Base-by-base conservation (phyloP, 2,797 vertebrate genomes). In the Sylvilagus floridanus region DNA sequence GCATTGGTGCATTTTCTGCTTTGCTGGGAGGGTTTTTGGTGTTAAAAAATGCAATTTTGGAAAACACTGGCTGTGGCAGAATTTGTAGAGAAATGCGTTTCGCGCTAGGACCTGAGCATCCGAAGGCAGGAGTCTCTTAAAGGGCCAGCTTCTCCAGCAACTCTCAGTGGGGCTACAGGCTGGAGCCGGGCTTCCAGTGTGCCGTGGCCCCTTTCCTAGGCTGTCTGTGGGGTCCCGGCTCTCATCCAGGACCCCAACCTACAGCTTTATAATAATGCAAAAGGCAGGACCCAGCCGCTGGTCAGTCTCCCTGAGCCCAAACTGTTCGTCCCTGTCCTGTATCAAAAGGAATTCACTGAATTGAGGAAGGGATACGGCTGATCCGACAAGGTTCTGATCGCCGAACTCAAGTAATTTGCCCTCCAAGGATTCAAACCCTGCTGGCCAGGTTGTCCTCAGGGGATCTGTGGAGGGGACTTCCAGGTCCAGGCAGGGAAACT, bases 1-100 rank as follows among this genome's bases (percentile, higher is more conserved):
- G 30, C 2, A 0, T 16, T 0, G 0, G 4, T 30, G 17, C 2
- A 0, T 37, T 87, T 63, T 66, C 26, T 37, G 30, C 42, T 91
- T 68, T 57, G 71, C 54, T 57, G 2, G 10, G 62, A 13, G 57
- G 1, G 2, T 87, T 73, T 92, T 76, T 91, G 81, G 50, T 35
- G 84, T 89, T 81, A 16, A 57, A 57, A 57, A 83, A 76, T 84
- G 65, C 37, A 47, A 42, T 92, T 93, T 95, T 8, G 62, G 62
- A 79, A 88, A 83, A 62, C 4, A 22, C 72, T 72, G 68, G 50
- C 65, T 32, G 0, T n/a, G 24, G 91, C 37, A 60, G 71, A 28
- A 32, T 92, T 86, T 88, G 78, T 92, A 65, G 73, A 90, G 77
- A 81, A 52, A 28, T 11, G 24, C 30, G 0, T 42, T 65, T 91